These are phyloP conservation scores for Nasonia giraulti DNA, from an alignment of 1,140 invertebrate species.

Conservation along the genomic window DNA sequence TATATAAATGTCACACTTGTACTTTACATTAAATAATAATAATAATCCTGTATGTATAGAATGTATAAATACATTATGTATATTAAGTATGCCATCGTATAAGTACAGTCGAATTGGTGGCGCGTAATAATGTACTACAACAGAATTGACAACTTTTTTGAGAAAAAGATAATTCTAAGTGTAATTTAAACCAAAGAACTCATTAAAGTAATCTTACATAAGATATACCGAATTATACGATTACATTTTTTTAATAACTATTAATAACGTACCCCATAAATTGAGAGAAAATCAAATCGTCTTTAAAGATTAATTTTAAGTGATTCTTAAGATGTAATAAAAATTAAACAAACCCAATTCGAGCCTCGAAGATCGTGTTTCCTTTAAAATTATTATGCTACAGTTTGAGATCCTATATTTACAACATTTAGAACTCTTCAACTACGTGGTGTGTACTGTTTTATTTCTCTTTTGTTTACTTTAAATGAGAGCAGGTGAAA, in stretches of 20 bases:
- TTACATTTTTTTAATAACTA: not conserved
- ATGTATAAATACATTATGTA: slow-evolving; percentile 47
- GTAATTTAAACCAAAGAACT: not conserved
- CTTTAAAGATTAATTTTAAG: not conserved
- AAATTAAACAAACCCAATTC: slow-evolving; percentile 36
- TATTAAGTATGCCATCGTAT: slow-evolving; percentile 48
- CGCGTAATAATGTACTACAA: slow-evolving; percentile 3
- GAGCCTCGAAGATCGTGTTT: not conserved
- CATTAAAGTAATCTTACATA: not conserved
- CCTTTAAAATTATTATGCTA: slow-evolving; percentile 37
- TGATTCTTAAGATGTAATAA: not conserved
- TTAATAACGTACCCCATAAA: not conserved
- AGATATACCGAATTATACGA: not conserved
- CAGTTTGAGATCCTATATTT: slow-evolving; percentile 28
- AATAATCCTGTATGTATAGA: slow-evolving; percentile 47
- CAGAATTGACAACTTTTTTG: slow-evolving; percentile 6
- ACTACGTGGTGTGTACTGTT: slow-evolving; percentile 5
- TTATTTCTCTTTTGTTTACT: slow-evolving; percentile 7
- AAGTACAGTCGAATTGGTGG: slow-evolving; percentile 41
- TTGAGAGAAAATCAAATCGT: not conserved
- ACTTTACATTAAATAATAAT: slow-evolving; percentile 53
- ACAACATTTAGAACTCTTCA: slow-evolving; percentile 37
- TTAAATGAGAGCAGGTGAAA: slow-evolving; percentile 32
- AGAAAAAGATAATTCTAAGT: not conserved
- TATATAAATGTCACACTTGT: slow-evolving; percentile 55